Evolutionary conservation across 2,888 invertebrate species (phyloP), one percentile per base, ranked within the genome.

Genomic region (Scaptomyza polygonia): DNA sequence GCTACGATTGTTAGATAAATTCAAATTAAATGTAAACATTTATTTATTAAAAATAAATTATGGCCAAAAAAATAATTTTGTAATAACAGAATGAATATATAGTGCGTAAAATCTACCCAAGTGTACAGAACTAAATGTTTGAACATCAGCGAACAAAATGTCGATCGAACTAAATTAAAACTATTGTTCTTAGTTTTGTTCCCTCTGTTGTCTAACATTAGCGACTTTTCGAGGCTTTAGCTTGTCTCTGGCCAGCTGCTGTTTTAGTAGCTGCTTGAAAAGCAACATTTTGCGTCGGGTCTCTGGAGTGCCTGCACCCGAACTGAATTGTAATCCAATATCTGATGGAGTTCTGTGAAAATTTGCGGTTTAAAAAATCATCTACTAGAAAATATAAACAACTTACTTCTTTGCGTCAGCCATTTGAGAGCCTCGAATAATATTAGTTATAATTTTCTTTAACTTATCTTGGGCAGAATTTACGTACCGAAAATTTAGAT

Each of bases 201-300:
- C 47, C 0, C 44, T 44, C 6, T 39, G 34, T 5, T 49, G 27
- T 11, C 29, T 34, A 12, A 21, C 40, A 9, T 12, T 32, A 0
- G 43, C 18, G 9, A 43, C 34, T 14, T 45, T 45, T 30, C 45
- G 57, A 29, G 79, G 53, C 18, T 48, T 39, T 7, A 25, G 7
- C 1, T 21, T 12, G 36, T 81, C 82, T 5, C 47, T 43, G 4
- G 5, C 9, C 5, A 73, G 16, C 18, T 85, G 79, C 16, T 52
- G 58, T 5, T 64, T 12, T 3, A 83, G 40, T 16, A 83, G 27
- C 16, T 68, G 58, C 32, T 32, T 65, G 12, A 47, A 83, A 12
- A 83, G 76, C 45, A 87, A 42, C 82, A 83, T 76, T 55, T 87
- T 83, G 1, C 67, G 57, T 5, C 25, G 66, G 0, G 79, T 81